These are phyloP conservation scores for Camponotus floridanus DNA, from an alignment of 1,140 invertebrate genomes.

Conservation along the genomic window DNA sequence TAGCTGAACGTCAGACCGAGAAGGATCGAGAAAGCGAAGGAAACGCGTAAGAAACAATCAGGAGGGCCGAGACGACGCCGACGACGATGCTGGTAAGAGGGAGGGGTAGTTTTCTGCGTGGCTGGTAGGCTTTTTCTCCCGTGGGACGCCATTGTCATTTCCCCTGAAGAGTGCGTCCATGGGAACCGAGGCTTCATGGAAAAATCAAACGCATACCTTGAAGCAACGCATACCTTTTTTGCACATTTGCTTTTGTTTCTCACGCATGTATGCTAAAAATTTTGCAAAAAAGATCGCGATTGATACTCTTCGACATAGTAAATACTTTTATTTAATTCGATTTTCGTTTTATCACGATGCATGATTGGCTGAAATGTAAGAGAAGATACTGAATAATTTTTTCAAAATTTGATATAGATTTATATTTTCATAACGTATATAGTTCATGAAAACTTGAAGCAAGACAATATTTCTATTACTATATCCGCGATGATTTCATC, in stretches of 20 bases:
- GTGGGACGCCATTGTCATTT: slow-evolving; percentile 83
- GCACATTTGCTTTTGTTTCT: slow-evolving; percentile 37
- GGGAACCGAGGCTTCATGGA: slow-evolving; percentile 78
- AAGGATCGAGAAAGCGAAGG: slow-evolving; percentile 73
- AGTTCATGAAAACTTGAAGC: neutral
- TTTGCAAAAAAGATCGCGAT: slow-evolving; percentile 23
- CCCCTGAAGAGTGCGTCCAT: slow-evolving; percentile 80
- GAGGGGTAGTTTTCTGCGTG: slow-evolving; percentile 77
- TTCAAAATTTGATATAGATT: neutral
- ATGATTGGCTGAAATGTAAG: neutral
- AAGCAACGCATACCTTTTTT: slow-evolving; percentile 60
- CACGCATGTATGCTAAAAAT: slow-evolving; percentile 52
- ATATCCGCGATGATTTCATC: neutral
- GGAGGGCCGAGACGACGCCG: slow-evolving; percentile 77
- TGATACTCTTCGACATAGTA: slow-evolving; percentile 4
- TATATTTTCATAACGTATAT: neutral
- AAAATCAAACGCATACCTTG: slow-evolving; percentile 84
- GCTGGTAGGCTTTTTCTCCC: slow-evolving; percentile 82
- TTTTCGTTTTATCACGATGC: neutral
- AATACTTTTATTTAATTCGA: neutral
- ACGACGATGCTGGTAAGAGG: slow-evolving; percentile 73
- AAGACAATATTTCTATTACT: slow-evolving; percentile 6
- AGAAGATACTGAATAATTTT: neutral
- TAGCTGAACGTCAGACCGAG: slow-evolving; percentile 36
- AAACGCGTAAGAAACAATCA: slow-evolving; percentile 83